Evolutionary conservation across 1,140 invertebrate species (phyloP).

Genomic region (Pseudomyrmex flavicornis): DNA sequence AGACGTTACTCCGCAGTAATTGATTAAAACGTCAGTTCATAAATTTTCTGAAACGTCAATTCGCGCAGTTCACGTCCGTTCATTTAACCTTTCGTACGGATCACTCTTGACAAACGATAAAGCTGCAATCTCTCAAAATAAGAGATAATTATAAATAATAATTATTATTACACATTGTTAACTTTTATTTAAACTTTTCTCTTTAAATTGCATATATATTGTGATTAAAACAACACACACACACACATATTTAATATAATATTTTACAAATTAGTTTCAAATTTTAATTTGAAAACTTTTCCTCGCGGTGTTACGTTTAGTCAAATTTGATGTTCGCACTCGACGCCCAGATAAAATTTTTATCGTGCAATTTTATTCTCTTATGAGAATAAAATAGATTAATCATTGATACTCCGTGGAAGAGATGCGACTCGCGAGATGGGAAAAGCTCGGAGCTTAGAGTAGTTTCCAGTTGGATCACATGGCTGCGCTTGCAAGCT

Average conservation of each 20-base stretch:
- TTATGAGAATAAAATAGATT: neutral
- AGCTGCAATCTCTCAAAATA: neutral
- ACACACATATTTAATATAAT: neutral
- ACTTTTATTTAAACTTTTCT: neutral
- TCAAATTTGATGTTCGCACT: neutral
- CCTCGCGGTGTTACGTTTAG: neutral
- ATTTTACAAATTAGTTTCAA: neutral
- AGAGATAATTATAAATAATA: neutral
- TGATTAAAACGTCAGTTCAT: conserved; percentile 43
- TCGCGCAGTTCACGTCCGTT: neutral
- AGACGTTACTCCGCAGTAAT: neutral
- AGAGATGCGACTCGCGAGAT: neutral
- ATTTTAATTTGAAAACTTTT: neutral
- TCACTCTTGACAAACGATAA: neutral
- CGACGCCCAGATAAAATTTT: neutral
- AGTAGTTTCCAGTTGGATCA: conserved; percentile 70
- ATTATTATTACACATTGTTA: neutral
- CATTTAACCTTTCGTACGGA: neutral
- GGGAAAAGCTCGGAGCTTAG: conserved; percentile 27
- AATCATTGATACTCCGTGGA: neutral
- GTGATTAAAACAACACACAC: neutral
- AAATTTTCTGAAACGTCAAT: conserved; percentile 21
- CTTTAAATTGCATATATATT: neutral
- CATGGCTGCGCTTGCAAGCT: conserved; percentile 64
- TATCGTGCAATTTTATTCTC: neutral